A percentile compares a stretch with the other conserved stretches of the same genome.
phyloP scores from a whole-genome alignment of 1,140 invertebrate genomes.

The Oedothorax gibbosus region DNA sequence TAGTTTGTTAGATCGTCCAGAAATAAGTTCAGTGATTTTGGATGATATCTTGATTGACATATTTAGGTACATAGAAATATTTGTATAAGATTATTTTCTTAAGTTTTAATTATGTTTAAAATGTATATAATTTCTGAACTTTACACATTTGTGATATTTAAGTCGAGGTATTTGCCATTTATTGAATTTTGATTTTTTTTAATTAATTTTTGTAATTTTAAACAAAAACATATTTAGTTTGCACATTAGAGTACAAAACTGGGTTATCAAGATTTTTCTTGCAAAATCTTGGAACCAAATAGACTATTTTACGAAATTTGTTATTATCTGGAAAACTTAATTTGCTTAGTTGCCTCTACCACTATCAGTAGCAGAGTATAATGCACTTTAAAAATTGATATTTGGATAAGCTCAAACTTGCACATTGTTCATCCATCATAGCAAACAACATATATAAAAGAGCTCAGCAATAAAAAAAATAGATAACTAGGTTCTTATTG shows the following conservation, averaged over 20 bases:
- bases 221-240: neutral
- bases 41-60: slow-evolving; percentile 89
- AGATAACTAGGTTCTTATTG: too few relatives aligned
- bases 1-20: slow-evolving; percentile 88
- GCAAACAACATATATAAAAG: too few relatives aligned
- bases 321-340: neutral
- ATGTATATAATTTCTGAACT: too few relatives aligned
- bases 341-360: neutral
- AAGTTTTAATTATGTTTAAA: too few relatives aligned
- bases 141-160: too few relatives aligned
- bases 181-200: neutral
- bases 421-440: too few relatives aligned
- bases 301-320: neutral
- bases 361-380: too few relatives aligned
- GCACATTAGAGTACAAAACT: neutral
- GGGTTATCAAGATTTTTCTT: neutral
- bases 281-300: neutral
- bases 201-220: neutral
- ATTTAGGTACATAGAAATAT: slow-evolving; percentile 74
- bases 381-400: neutral
- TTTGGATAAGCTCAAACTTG: neutral
- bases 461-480: too few relatives aligned
- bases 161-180: too few relatives aligned
- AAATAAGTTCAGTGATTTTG: slow-evolving; percentile 86
- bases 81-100: too few relatives aligned